Base-by-base conservation (phyloP, 2,888 invertebrate genomes). In the Cryptocephalus moraei region DNA sequence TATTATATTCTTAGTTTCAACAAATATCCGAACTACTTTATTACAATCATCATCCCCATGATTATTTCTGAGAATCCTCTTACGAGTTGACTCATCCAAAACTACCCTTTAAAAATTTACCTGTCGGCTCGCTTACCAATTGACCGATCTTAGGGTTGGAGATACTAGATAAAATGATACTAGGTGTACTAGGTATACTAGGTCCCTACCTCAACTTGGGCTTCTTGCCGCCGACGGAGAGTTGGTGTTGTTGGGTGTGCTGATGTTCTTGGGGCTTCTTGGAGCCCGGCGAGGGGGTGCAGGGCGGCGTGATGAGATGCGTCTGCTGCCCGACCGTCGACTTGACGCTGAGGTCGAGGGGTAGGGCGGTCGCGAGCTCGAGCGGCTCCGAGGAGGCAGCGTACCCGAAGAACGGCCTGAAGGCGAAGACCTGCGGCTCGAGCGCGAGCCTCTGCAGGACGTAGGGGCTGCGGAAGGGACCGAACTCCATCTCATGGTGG, bases 271-370 rank as follows among this genome's bases (percentile, higher is more conserved):
- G 43, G 9, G 38, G 49, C 12, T 53, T 51, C 50, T 61, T 61
- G 49, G 44, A 59, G 48, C 49, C 60, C 4, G 86, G 86, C 32
- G 86, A 85, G 1, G 86, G 84, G 0, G 84, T 84, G 52, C 82
- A 81, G 8, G 87, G 86, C 9, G 86, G 86, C 1, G 87, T 87
- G 61, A 86, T 85, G 1, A 85, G 84, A 9, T 78, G 75, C 44
- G 40, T 6, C 10, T 12, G n/a, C 22, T n/a, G 40, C 57, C 53
- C 11, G 10, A 4, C 13, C 22, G 75, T 73, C 14, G 34, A 13
- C 64, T 89, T 89, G 22, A 88, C 69, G 14, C 87, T 86, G 49
- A 90, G 70, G 66, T 90, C 89, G 56, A 90, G 70, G 8, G 88
- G 88, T 50, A 68, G 69, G 1, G 75, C 69, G 1, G 72, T 71